Evolutionary conservation across 1,140 invertebrate species (phyloP).

Genomic region (Drosophila mauritiana): DNA sequence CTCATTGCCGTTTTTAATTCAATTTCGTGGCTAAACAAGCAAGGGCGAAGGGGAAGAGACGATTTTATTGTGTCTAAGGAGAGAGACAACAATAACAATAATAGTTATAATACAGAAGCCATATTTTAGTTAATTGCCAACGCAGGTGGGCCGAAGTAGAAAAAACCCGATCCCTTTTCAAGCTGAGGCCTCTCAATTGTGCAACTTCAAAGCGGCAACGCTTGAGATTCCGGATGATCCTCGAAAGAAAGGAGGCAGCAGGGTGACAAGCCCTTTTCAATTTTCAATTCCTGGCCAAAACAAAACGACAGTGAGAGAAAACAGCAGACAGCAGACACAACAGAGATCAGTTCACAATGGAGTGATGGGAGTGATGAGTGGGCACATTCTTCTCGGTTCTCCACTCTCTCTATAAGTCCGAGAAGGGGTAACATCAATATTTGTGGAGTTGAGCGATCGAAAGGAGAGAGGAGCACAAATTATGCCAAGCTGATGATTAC

Average conservation of each 20-base stretch:
- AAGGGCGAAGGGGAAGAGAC: conserved; percentile 17
- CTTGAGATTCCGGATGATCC: conserved; percentile 20
- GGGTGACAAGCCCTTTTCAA: conserved; percentile 40
- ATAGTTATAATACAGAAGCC: conserved; percentile 46
- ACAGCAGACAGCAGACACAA: conserved; percentile 13
- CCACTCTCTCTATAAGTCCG: conserved; percentile 7
- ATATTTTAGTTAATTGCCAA: conserved; percentile 72
- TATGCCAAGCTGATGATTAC: conserved; percentile 65
- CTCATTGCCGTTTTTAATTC: conserved; percentile 84
- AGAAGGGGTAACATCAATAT: conserved; percentile 65
- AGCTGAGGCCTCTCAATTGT: conserved; percentile 55
- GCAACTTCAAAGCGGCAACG: conserved; percentile 74
- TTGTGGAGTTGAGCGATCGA: conserved; percentile 42
- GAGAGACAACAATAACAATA: conserved; percentile 52
- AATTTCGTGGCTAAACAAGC: conserved; percentile 79
- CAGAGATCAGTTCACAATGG: conserved; percentile 21
- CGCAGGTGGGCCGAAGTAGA: conserved; percentile 62
- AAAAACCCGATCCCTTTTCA: background rate
- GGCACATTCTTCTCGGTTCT: conserved; percentile 61
- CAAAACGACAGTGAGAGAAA: conserved; percentile 21
- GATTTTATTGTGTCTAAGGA: conserved; percentile 56
- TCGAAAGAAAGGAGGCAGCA: conserved; percentile 12
- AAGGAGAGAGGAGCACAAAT: conserved; percentile 30
- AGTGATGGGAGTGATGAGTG: conserved; percentile 54
- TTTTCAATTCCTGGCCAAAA: conserved; percentile 40